Percentiles rank a stretch among this genome's conserved stretches.
These are phyloP conservation scores for Lagorchestes hirsutus DNA, from an alignment of 2,797 vertebrate genomes.

Conservation along the genomic window DNA sequence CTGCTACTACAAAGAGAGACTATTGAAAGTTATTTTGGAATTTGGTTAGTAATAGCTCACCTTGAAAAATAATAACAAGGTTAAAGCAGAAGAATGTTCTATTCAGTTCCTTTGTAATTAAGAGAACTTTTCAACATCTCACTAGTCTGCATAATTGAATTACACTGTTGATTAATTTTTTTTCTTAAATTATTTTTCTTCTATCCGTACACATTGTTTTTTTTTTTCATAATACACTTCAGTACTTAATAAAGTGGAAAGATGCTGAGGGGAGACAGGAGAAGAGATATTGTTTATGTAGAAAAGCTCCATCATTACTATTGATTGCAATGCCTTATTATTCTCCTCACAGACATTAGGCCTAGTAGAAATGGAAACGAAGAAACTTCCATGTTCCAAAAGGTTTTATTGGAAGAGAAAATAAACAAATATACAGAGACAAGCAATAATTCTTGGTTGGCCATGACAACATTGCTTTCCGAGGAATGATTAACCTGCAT, in stretches of 20 bases:
- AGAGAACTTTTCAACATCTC: slow-evolving; percentile 72
- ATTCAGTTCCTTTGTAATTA: slow-evolving; percentile 71
- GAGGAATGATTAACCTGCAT: slow-evolving; percentile 66
- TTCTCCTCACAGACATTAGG: slow-evolving; percentile 76
- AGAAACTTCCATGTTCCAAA: slow-evolving; percentile 55
- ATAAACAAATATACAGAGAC: slow-evolving; percentile 64
- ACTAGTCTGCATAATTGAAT: slow-evolving; percentile 73
- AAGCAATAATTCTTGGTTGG: slow-evolving; percentile 74
- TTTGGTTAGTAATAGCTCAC: slow-evolving; percentile 68
- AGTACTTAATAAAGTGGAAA: slow-evolving; percentile 72
- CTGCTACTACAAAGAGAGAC: slow-evolving; percentile 37
- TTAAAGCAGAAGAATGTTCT: slow-evolving; percentile 67
- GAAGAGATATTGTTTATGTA: slow-evolving; percentile 73
- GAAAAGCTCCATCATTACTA: slow-evolving; percentile 71
- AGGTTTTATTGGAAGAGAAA: slow-evolving; percentile 78
- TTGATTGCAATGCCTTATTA: slow-evolving; percentile 73
- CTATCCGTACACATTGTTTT: slow-evolving; percentile 10
- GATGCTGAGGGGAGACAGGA: slow-evolving; percentile 53
- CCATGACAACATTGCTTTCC: slow-evolving; percentile 63
- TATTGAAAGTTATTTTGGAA: slow-evolving; percentile 52
- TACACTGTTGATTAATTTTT: slow-evolving; percentile 74
- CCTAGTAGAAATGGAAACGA: slow-evolving; percentile 79
- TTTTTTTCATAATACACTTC: slow-evolving; percentile 69
- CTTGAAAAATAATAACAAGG: slow-evolving; percentile 80
- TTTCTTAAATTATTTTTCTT: slow-evolving; percentile 79